Percentiles rank a stretch among this genome's conserved stretches.
These are phyloP conservation scores for Aurelia aurita DNA, from an alignment of 30 jellyfish, hydroid and myxozoan species.

Conservation along the genomic window DNA sequence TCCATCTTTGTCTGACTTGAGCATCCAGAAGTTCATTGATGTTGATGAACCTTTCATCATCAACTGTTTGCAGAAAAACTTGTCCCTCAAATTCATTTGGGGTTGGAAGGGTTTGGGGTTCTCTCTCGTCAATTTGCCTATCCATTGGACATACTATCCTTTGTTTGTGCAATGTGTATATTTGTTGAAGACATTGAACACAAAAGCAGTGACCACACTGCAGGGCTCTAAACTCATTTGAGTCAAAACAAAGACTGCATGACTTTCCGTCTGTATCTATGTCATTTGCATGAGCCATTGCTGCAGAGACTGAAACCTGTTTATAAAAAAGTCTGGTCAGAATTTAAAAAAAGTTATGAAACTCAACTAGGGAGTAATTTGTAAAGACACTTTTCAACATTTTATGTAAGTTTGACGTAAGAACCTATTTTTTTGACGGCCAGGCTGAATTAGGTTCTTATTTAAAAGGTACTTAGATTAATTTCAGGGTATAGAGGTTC, in stretches of 20 bases:
- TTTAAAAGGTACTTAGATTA: no score
- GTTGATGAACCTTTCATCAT: not conserved
- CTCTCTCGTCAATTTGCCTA: slow-evolving; percentile 12
- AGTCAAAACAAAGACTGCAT: slow-evolving; percentile 31
- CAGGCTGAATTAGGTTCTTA: no score
- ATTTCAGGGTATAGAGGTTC: no score
- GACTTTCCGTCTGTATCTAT: slow-evolving; percentile 11
- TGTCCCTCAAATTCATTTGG: slow-evolving; percentile 58
- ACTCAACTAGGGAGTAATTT: no score
- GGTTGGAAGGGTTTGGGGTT: slow-evolving; percentile 39
- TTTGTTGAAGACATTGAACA: slow-evolving; percentile 17
- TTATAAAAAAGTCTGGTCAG: no score
- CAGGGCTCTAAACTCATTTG: slow-evolving; percentile 40
- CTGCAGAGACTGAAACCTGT: no score
- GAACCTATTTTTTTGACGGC: no score
- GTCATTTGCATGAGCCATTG: not conserved
- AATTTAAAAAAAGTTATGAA: no score
- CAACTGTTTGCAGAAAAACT: not conserved
- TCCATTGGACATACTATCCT: slow-evolving; percentile 45
- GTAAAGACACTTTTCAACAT: no score
- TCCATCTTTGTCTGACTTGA: slow-evolving; percentile 19
- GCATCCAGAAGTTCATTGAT: slow-evolving; percentile 34
- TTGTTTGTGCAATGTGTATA: slow-evolving; percentile 1
- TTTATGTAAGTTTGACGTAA: no score
- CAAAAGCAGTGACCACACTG: slow-evolving; percentile 67